Evolutionary conservation across 1,140 invertebrate genomes (phyloP), one percentile per base, ranked within the genome.

Genomic region (Chironomus striatipennis): DNA sequence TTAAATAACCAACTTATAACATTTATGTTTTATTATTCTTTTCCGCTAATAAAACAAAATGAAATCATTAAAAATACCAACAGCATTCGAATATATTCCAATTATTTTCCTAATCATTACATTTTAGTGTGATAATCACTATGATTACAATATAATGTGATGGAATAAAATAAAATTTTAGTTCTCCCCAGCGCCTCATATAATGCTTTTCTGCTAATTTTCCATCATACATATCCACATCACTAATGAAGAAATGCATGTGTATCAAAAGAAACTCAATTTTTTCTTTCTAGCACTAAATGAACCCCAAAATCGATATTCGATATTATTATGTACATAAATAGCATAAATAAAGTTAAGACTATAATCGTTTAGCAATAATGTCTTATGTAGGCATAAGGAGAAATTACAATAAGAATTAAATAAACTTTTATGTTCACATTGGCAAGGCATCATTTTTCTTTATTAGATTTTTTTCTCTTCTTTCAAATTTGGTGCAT

Each of bases 351-450:
- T 70, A 70, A 70, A 70, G 65, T 70, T 70, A 70, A 70, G 65
- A 70, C 65, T 21, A 20, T 70, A 70, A 70, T 70, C 65, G 17
- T 18, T 18, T 10, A 20, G 17, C 4, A 20, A 70, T n/a, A 18
- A 18, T 18, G 65, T 57, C 47, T 57, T 57, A n/a, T 12, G 47
- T 12, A 57, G n/a, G n/a, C 47, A 57, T 10, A 57, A 8, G 65
- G 18, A 70, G 18, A 70, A 70, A 70, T 70, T 70, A 70, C 65
- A 70, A 70, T 70, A 18, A 21, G 20, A 70, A 70, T 70, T 70
- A 70, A 70, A 70, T 70, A 70, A 70, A 70, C 65, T 70, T 70
- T 70, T 70, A 70, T 70, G 65, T 70, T 15, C 65, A 10, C 65
- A 70, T 20, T 10, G 18, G 65, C n/a, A 21, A 18, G 65, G 47